A percentile compares a stretch with the other conserved stretches of the same genome.
These are phyloP conservation scores for Pollachius pollachius DNA, from an alignment of 2,113 vertebrate genomes.

Conservation along the genomic window DNA sequence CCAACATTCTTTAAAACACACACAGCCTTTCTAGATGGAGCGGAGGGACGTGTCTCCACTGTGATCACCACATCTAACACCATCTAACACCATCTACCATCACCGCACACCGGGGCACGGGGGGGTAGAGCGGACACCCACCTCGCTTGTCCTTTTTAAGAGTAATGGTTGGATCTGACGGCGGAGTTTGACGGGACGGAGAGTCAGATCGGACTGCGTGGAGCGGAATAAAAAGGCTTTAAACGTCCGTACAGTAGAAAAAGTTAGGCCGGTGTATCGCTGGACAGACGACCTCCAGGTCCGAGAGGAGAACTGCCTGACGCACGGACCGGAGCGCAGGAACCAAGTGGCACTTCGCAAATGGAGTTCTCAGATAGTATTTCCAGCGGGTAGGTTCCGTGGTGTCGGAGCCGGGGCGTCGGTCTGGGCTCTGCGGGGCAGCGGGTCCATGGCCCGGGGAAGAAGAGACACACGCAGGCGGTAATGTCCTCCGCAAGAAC, in stretches of 20 bases:
- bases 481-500: slow-evolving; percentile 24
- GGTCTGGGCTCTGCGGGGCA: slow-evolving; percentile 40
- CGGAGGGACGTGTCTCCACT: not conserved
- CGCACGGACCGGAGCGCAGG: slow-evolving; percentile 27
- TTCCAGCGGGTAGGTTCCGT: slow-evolving; percentile 65
- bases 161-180: slow-evolving; percentile 46
- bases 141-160: slow-evolving; percentile 58
- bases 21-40: not conserved
- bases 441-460: slow-evolving; percentile 51
- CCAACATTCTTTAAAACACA: slow-evolving; percentile 4
- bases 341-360: slow-evolving; percentile 45
- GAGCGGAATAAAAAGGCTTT: slow-evolving; percentile 24
- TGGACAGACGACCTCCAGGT: slow-evolving; percentile 32
- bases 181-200: slow-evolving; percentile 12
- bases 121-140: slow-evolving; percentile 42
- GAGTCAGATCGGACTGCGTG: not conserved
- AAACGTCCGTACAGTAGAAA: slow-evolving; percentile 42
- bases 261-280: slow-evolving; percentile 16
- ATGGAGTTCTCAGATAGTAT: slow-evolving; percentile 80
- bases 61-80: not conserved
- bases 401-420: slow-evolving; percentile 32
- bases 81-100: not conserved
- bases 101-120: too few species aligned
- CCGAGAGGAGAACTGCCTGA: slow-evolving; percentile 32
- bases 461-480: slow-evolving; percentile 23